These are phyloP conservation scores for Cinclus cinclus DNA, from an alignment of 2,113 vertebrate genomes.

Conservation along the genomic window DNA sequence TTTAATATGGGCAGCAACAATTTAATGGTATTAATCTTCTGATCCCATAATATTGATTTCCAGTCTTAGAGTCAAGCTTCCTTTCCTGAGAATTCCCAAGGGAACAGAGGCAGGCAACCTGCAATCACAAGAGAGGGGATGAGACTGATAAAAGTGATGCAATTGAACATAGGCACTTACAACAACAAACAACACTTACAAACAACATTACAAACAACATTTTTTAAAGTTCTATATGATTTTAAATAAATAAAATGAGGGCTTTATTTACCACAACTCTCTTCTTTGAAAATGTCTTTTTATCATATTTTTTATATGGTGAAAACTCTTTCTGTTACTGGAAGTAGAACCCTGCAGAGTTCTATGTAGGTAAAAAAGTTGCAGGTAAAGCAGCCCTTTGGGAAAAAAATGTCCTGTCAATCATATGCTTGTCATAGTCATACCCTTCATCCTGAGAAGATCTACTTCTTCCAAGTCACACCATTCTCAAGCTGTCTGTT, in stretches of 20 bases:
- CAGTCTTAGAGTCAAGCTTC: neutral
- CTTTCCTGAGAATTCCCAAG: neutral
- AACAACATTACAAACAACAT: too few relatives aligned
- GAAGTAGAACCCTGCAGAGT: neutral
- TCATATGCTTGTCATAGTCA: neutral
- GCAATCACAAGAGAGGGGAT: neutral
- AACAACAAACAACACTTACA: too few relatives aligned
- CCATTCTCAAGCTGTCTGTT: neutral
- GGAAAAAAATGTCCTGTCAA: neutral
- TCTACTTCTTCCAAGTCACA: neutral
- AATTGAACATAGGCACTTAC: neutral
- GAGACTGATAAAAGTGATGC: neutral
- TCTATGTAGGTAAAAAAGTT: neutral
- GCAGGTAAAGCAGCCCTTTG: neutral
- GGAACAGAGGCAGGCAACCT: neutral
- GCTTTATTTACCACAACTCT: neutral
- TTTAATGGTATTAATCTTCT: neutral
- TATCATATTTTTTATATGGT: neutral
- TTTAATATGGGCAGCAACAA: neutral
- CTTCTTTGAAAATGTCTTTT: neutral
- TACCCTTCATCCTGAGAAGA: neutral
- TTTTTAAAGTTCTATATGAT: neutral
- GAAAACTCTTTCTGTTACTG: neutral
- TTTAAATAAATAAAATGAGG: neutral
- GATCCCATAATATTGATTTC: neutral